phyloP scores from a whole-genome alignment of 2,797 vertebrate species.

The Odontamblyopus lacepedii region DNA sequence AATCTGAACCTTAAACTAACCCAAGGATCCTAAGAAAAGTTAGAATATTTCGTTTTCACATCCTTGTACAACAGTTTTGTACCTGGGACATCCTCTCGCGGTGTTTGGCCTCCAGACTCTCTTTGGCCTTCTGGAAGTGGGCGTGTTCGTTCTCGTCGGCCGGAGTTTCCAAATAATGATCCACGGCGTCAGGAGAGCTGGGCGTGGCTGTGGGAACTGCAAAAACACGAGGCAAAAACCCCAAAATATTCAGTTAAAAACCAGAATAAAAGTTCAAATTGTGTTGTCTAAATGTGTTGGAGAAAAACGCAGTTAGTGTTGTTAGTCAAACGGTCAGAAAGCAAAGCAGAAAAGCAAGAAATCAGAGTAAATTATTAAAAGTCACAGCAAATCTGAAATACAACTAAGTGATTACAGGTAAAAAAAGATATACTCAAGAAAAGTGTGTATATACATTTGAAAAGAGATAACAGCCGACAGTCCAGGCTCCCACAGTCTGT shows the following conservation, averaged over 20 bases:
- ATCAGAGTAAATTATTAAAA: too few relatives aligned
- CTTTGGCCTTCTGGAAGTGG: slow-evolving; percentile 96
- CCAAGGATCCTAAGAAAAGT: too few relatives aligned
- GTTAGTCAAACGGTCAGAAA: neutral
- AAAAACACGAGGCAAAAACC: neutral
- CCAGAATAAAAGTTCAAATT: neutral
- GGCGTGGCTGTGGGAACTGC: slow-evolving; percentile 92
- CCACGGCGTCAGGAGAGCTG: slow-evolving; percentile 91
- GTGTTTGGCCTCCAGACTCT: slow-evolving; percentile 94
- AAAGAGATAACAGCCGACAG: neutral
- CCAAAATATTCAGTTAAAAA: neutral
- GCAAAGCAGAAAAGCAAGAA: neutral
- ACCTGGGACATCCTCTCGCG: slow-evolving; percentile 92
- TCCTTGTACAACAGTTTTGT: too few relatives aligned
- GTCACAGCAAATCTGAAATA: too few relatives aligned
- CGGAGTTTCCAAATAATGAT: slow-evolving; percentile 91
- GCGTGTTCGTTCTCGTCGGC: slow-evolving; percentile 92
- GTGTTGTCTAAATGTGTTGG: neutral
- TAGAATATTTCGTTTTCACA: too few relatives aligned
- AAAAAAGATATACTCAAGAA: too few relatives aligned
- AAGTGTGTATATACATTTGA: too few relatives aligned
- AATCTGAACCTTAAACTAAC: too few relatives aligned
- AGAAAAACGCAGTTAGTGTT: neutral
- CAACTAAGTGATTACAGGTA: too few relatives aligned
- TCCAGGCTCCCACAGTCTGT: neutral